These are phyloP conservation scores for Lepidothrix coronata DNA, from an alignment of 2,113 vertebrate genomes.

Conservation along the genomic window DNA sequence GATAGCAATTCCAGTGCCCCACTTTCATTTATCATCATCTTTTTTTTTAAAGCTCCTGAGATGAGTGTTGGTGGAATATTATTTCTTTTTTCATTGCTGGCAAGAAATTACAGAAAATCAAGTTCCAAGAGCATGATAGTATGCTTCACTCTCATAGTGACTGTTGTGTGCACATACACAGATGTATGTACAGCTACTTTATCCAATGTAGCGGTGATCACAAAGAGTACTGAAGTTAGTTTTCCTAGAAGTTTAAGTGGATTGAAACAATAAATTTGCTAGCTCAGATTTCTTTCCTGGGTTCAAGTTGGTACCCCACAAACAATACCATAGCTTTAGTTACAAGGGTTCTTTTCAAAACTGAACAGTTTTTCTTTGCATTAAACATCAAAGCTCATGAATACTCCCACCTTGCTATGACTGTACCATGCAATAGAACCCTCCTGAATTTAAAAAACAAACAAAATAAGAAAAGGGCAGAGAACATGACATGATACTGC, in stretches of 20 bases:
- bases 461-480: background rate
- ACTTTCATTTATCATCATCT: background rate
- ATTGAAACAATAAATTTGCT: background rate
- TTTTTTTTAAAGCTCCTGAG: background rate
- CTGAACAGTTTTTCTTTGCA: background rate
- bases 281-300: background rate
- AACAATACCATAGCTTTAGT: background rate
- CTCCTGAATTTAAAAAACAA: background rate
- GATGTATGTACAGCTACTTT: background rate
- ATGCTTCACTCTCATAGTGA: background rate
- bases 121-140: background rate
- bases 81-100: background rate
- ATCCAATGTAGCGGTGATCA: background rate
- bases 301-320: background rate
- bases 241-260: background rate
- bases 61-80: background rate
- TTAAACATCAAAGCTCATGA: background rate
- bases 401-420: background rate
- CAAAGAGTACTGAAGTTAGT: background rate
- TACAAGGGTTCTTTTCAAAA: background rate
- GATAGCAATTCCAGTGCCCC: background rate
- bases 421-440: background rate
- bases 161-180: background rate
- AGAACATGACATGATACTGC: background rate
- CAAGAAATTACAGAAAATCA: background rate